These are phyloP conservation scores for Dasypus novemcinctus DNA, from an alignment of 2,113 vertebrate species.

Conservation along the genomic window DNA sequence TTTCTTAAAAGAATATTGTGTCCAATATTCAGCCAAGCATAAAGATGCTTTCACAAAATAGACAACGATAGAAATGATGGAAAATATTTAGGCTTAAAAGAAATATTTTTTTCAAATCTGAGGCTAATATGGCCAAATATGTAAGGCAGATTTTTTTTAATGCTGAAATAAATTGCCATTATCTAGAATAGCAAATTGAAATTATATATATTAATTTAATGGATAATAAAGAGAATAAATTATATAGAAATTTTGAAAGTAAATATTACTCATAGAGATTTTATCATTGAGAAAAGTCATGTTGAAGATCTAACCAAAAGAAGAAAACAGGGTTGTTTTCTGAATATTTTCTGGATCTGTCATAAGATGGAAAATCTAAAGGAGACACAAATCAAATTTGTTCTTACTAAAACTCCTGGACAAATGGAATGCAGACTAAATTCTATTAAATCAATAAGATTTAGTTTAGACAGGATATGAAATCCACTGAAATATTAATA, in stretches of 20 bases:
- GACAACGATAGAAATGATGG: neutral
- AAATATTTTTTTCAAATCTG: conserved; percentile 18
- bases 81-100: neutral
- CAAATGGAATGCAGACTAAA: neutral
- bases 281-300: neutral
- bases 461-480: neutral
- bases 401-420: neutral
- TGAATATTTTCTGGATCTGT: neutral
- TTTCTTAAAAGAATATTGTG: neutral
- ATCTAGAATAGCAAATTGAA: neutral
- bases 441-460: neutral
- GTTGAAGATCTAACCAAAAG: neutral
- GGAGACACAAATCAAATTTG: neutral
- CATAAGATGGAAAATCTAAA: neutral
- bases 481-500: neutral
- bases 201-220: neutral
- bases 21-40: neutral
- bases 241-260: neutral
- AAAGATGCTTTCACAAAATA: neutral
- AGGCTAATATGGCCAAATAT: neutral
- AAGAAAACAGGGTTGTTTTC: neutral
- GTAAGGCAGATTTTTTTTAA: neutral
- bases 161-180: neutral
- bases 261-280: neutral
- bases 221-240: neutral